Base-by-base conservation (phyloP, 2,888 invertebrate genomes). In the Drosophila mimica region DNA sequence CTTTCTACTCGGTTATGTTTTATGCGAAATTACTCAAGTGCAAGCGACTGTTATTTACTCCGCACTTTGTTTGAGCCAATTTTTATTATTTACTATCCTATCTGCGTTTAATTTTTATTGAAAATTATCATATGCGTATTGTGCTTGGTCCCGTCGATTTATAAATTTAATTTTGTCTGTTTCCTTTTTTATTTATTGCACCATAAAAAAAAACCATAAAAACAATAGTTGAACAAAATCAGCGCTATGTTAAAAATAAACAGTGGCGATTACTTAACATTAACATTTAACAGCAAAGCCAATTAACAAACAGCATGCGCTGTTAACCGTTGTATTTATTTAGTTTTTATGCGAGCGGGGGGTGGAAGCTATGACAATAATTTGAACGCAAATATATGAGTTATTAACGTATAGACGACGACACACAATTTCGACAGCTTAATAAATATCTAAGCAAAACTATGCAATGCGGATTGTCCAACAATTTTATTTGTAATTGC, bases 21-120 rank as follows among this genome's bases (percentile, higher is more conserved):
- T 89, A 87, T 87, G 82, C 75, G 87, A 87, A 83, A 88, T 90
- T 83, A 90, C 81, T 91, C 90, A 91, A 90, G 91, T 90, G 91
- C 76, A 89, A 77, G 72, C 80, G 83, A 85, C 88, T 83, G 89
- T 85, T 76, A 76, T 88, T 85, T 88, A 76, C 88, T 74, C 70
- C 70, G 71, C 63, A 67, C 63, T 76, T 74, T 84, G 67, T 82
- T 69, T 82, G 20, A 31, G 40, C 30, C 58, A 11, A 48, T 57
- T 71, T 66, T 74, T 60, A 64, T 48, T 66, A 38, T 64, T 52
- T 69, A 54, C 34, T 49, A 51, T 63, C 25, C 36, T 66, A 59
- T 64, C 46, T 59, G 52, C 53, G 28, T 34, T 62, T 66, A 31
- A 56, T 62, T 64, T 70, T 75, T 65, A 38, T 69, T 76, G 76